Base-by-base conservation (phyloP, 1,140 invertebrate genomes). In the Eufriesea mexicana region DNA sequence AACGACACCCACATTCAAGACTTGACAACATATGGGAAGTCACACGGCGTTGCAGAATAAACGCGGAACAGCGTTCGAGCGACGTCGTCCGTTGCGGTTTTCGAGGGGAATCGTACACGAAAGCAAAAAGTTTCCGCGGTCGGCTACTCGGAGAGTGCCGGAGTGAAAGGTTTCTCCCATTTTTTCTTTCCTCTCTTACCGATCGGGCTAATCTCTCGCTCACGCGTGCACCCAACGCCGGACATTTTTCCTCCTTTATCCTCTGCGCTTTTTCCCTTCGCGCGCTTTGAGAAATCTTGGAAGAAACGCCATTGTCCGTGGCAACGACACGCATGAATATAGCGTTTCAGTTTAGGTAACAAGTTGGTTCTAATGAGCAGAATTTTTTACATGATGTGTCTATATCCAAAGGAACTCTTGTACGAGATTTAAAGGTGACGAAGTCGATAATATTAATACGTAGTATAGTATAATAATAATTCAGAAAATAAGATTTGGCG, bases 41-140 rank as follows among this genome's bases (percentile, higher is more conserved):
- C 54, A 35, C 20, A 74, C 42, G 18, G 42, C 23, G 42, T 68
- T 59, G 80, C 73, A 45, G 74, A 83, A 77, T 73, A 49, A 70
- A 83, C 80, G 74, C 80, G 80, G 80, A 83, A 83, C 74, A 35
- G 49, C 55, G 76, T 79, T 61, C 54, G 18, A 25, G 14, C 73
- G 23, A 16, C 25, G 64, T 78, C 75, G 55, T 54, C 45, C 55
- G 18, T 7, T 55, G 74, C 47, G 80, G 80, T 79, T 84, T 84
- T 79, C 68, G 67, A 84, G 51, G 66, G n/a, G 80, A 68, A 83
- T 83, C 82, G 76, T 49, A 55, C 25, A 45, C 66, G 68, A 78
- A 66, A 77, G 74, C 35, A 77, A 85, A 85, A 85, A 85, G 54
- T 83, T 83, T 83, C 79, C 75, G 80, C 74, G 80, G 84, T 78